phyloP scores from a whole-genome alignment of 2,888 invertebrate species.

The Kuschelorhynchus macadamiae region DNA sequence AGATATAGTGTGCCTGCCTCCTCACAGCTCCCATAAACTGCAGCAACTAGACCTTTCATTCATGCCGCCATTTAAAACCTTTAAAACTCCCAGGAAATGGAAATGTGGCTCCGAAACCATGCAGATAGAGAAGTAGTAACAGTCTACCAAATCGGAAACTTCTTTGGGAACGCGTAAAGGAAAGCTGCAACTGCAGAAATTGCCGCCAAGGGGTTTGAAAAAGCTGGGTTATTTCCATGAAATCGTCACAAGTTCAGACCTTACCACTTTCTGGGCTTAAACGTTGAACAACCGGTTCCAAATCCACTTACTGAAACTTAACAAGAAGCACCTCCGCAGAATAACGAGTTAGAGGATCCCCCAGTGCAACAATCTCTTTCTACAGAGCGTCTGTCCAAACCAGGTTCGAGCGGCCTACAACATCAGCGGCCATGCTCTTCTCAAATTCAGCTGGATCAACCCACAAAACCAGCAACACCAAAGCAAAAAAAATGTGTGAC shows the following conservation, averaged over 20 bases:
- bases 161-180: conserved; percentile 9
- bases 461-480: too few relatives aligned
- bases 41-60: conserved; percentile 39
- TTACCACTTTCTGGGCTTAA: conserved; percentile 8
- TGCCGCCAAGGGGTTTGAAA: conserved; percentile 20
- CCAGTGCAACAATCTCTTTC: too few relatives aligned
- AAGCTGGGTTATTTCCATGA: conserved; percentile 12
- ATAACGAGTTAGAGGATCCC: too few relatives aligned
- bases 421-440: too few relatives aligned
- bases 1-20: conserved; percentile 53
- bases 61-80: conserved; percentile 42
- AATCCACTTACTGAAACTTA: background rate
- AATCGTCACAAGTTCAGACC: conserved; percentile 20
- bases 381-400: too few relatives aligned
- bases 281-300: conserved; percentile 16
- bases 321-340: too few relatives aligned
- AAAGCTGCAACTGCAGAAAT: conserved; percentile 18
- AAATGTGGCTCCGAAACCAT: conserved; percentile 8
- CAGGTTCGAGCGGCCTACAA: too few relatives aligned
- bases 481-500: too few relatives aligned
- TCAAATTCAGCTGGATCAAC: too few relatives aligned
- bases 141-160: conserved; percentile 11
- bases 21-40: conserved; percentile 46
- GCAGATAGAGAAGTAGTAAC: background rate
- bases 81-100: background rate